Percentiles rank a stretch among this genome's conserved stretches.
These are phyloP conservation scores for Conopomorpha cramerella DNA, from an alignment of 1,140 invertebrate species.

Conservation along the genomic window DNA sequence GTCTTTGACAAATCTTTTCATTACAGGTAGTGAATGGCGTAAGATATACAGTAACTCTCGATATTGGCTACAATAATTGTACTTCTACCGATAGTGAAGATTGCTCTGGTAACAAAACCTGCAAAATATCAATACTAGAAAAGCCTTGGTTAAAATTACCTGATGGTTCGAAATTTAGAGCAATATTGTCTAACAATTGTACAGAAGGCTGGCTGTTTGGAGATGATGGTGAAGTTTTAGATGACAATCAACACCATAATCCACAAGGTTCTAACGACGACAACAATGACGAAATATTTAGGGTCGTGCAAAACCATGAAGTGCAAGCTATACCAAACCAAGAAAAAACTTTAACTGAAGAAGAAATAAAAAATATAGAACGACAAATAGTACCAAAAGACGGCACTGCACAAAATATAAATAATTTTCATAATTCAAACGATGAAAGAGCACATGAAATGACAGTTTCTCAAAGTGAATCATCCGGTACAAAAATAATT, in stretches of 20 bases:
- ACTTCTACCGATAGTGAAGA: conserved; percentile 10
- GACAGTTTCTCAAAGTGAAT: too few relatives aligned
- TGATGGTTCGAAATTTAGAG: conserved; percentile 46
- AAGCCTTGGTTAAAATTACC: conserved; percentile 48
- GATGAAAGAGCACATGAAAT: too few relatives aligned
- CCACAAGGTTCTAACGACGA: too few relatives aligned
- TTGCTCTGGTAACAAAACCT: conserved; percentile 19
- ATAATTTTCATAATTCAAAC: too few relatives aligned
- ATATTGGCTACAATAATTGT: conserved; percentile 33
- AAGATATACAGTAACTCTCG: conserved; percentile 40
- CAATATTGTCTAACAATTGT: conserved; percentile 51
- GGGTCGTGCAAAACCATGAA: too few relatives aligned
- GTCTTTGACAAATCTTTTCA: too few relatives aligned
- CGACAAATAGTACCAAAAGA: conserved; percentile 49
- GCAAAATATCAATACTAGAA: conserved; percentile 45
- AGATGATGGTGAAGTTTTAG: conserved; percentile 35
- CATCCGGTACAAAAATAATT: too few relatives aligned
- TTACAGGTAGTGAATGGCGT: conserved; percentile 56
- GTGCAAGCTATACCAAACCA: conserved; percentile 19
- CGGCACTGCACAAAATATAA: too few relatives aligned
- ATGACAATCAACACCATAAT: too few relatives aligned
- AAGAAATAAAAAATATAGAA: conserved; percentile 38
- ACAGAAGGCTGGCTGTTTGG: conserved; percentile 49
- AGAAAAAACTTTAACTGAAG: conserved; percentile 24
- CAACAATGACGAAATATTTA: conserved; percentile 15